These are phyloP conservation scores for Aurelia aurita complex sp. Pacific DNA, from an alignment of 30 jellyfish, hydroid and myxozoan genomes.

Conservation along the genomic window DNA sequence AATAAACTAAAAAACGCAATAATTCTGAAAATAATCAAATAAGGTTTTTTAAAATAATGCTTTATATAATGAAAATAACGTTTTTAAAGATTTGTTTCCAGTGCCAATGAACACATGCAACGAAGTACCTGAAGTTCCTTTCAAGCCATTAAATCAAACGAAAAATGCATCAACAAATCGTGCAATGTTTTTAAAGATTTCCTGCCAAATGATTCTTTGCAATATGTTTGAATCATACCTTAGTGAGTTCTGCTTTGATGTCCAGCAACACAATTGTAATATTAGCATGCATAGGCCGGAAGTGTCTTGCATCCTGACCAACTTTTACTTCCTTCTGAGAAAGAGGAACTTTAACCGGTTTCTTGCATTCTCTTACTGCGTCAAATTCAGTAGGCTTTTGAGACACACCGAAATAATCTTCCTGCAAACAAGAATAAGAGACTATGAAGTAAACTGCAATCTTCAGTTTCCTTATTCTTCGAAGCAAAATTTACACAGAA, in stretches of 20 bases:
- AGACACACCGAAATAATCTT: slow-evolving; percentile 88
- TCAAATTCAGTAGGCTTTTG: slow-evolving; percentile 88
- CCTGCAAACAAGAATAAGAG: slow-evolving; percentile 35
- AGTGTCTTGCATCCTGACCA: slow-evolving; percentile 63
- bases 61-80: no score
- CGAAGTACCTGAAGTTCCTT: no score
- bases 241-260: slow-evolving; percentile 89
- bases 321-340: slow-evolving; percentile 19
- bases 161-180: no score
- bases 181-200: no score
- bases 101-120: no score
- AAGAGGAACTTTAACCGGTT: background rate
- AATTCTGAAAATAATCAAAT: no score
- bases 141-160: no score
- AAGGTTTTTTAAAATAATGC: no score
- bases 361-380: slow-evolving; percentile 55
- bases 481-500: background rate
- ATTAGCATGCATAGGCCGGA: slow-evolving; percentile 92
- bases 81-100: no score
- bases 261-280: slow-evolving; percentile 88
- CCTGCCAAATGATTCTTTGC: no score
- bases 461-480: background rate
- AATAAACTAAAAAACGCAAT: no score
- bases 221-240: slow-evolving; percentile 44
- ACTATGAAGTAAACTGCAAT: background rate